These are phyloP conservation scores for Teleogryllus oceanicus DNA, from an alignment of 2,888 invertebrate genomes.

Conservation along the genomic window DNA sequence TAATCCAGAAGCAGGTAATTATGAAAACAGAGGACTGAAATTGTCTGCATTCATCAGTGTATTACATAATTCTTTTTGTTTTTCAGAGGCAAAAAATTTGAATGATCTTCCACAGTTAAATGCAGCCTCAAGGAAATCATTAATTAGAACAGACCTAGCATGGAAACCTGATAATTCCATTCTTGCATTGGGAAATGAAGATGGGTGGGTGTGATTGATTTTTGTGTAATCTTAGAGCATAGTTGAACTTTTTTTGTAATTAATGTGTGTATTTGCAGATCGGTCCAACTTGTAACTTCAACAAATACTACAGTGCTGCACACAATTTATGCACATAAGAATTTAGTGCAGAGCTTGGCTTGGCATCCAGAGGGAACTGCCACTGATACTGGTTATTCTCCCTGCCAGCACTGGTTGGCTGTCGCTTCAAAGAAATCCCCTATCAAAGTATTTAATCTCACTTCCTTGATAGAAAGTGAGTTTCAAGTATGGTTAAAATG, in stretches of 20 bases:
- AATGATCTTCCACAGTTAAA: conserved; percentile 40
- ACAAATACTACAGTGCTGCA: conserved; percentile 44
- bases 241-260: not conserved
- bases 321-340: conserved; percentile 54
- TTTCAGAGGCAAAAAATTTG: conserved; percentile 46
- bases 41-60: not conserved
- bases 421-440: conserved; percentile 53
- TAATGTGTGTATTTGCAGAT: conserved; percentile 32
- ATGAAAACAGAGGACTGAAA: not conserved
- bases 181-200: conserved; percentile 61
- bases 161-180: conserved; percentile 60
- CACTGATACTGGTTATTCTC: conserved; percentile 54
- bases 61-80: conserved; percentile 22
- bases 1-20: conserved; percentile 50
- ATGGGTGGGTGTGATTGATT: conserved; percentile 52
- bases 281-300: conserved; percentile 40
- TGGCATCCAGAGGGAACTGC: conserved; percentile 72
- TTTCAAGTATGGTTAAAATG: not conserved
- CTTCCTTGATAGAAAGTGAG: conserved; percentile 32
- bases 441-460: conserved; percentile 54
- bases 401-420: conserved; percentile 62
- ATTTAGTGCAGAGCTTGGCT: conserved; percentile 60
- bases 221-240: too few relatives aligned
- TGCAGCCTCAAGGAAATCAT: conserved; percentile 40
- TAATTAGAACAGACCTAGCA: conserved; percentile 53